Evolutionary conservation across 2,113 vertebrate species (phyloP), one percentile per base, ranked within the genome.

Genomic region (Cyprinus carpio): DNA sequence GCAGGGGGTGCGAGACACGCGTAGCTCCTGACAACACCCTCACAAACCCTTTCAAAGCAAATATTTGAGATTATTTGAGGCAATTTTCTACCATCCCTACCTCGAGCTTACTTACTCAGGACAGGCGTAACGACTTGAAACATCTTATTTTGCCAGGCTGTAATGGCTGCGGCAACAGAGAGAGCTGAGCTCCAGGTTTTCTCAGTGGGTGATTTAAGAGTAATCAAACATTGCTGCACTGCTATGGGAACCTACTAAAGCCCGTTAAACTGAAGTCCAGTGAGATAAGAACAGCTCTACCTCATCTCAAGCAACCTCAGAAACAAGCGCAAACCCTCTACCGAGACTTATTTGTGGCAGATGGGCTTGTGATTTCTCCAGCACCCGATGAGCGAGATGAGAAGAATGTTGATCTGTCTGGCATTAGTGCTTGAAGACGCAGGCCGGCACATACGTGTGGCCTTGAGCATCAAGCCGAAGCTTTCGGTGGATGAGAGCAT

Each of bases 11-110:
- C 84, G 85, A 86, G 87, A 89, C 88, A 71, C 54, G 67, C 90
- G 87, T 90, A 88, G 91, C 90, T 89, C 86, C 88, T 86, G 83
- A 89, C 88, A 91, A 91, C 89, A 89, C 92, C 90, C 91, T 92
- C 91, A 90, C 89, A 91, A 90, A 90, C 90, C 85, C 89, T 91
- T 92, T 90, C 80, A 85, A 82, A 85, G 85, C 31, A 46, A 60
- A 88, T 87, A 85, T 80, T 79, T 80, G 65, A 86, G 65, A 90
- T 90, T 91, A 93, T 92, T 92, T 85, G 89, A 92, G 91, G 87
- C 89, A 89, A 91, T 91, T 92, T 90, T 91, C 84, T 82, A 69
- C 46, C 3, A 65, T 87, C 89, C 84, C 87, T 62, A 79, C 75
- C 64, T 71, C 58, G 4, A 79, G 89, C 90, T 85, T 80, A 74